Conservation (phyloP, 2,113 vertebrate genomes). For the Chionomys nivalis region DNA sequence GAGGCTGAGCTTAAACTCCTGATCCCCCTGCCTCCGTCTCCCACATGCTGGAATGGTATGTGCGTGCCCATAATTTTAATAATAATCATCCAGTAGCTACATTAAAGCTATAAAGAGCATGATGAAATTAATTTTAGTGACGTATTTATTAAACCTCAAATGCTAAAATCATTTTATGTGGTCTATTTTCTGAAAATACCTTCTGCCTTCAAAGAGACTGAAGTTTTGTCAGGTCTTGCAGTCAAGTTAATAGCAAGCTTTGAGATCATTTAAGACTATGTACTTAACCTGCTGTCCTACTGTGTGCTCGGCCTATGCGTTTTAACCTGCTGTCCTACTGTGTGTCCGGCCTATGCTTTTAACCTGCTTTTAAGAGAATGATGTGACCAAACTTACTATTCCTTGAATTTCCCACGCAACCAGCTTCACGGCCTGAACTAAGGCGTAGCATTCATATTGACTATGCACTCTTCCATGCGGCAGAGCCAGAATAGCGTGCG, state of each 20-base stretch:
- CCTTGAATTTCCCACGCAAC: not conserved
- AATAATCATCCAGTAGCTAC: not conserved
- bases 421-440: not conserved
- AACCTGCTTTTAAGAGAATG: no score
- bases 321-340: not conserved
- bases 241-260: not conserved
- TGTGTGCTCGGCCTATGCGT: not conserved
- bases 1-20: not conserved
- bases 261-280: no score
- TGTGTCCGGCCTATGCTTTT: not conserved
- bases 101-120: not conserved
- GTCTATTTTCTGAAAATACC: not conserved
- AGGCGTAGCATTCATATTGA: not conserved
- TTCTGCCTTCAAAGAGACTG: not conserved
- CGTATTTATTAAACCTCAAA: not conserved
- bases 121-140: slow-evolving; percentile 10
- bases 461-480: no score
- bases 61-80: not conserved
- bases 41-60: not conserved
- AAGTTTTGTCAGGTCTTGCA: not conserved
- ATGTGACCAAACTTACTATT: not conserved
- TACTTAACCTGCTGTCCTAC: not conserved
- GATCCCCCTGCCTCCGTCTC: not conserved
- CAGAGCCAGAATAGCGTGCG: not conserved
- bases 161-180: not conserved